Evolutionary conservation across 35 echinoderm and acorn worm species (phyloP).

Genomic region (Holothuria glaberrima): DNA sequence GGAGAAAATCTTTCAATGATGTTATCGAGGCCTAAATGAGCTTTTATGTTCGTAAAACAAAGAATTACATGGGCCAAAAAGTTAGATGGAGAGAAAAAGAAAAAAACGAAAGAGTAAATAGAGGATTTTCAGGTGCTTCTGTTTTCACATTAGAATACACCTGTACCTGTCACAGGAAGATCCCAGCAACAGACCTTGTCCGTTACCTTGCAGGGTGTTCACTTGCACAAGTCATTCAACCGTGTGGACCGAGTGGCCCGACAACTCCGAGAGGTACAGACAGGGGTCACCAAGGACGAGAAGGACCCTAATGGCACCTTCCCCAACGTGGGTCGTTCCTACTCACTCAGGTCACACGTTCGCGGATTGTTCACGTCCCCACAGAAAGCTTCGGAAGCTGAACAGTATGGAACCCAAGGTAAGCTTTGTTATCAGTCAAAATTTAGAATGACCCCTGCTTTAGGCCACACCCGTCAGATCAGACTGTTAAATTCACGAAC

Average conservation of each 20-base stretch:
- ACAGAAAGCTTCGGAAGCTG: slow-evolving; percentile 55
- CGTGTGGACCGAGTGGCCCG: slow-evolving; percentile 94
- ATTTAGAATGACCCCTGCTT: too few relatives aligned
- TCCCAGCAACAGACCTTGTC: slow-evolving; percentile 26
- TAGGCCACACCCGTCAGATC: too few relatives aligned
- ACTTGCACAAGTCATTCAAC: slow-evolving; percentile 98
- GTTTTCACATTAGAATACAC: slow-evolving; percentile 33
- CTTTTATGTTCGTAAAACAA: too few relatives aligned
- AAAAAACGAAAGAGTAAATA: too few relatives aligned
- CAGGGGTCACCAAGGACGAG: slow-evolving; percentile 39
- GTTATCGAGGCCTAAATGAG: too few relatives aligned
- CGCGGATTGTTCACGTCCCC: slow-evolving; percentile 54
- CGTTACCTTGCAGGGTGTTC: slow-evolving; percentile 78
- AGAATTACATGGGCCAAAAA: too few relatives aligned
- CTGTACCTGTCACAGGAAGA: slow-evolving; percentile 7
- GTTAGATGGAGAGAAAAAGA: too few relatives aligned
- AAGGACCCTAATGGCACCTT: slow-evolving; percentile 19
- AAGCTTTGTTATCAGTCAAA: not conserved
- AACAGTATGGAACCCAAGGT: slow-evolving; percentile 51
- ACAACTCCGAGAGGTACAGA: slow-evolving; percentile 88
- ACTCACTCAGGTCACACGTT: slow-evolving; percentile 66
- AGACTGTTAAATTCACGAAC: too few relatives aligned
- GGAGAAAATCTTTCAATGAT: too few relatives aligned
- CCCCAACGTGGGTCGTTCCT: slow-evolving; percentile 24
- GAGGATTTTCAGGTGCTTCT: too few relatives aligned